Evolutionary conservation across 2,888 invertebrate genomes (phyloP).

Genomic region (Lycaena phlaeas): DNA sequence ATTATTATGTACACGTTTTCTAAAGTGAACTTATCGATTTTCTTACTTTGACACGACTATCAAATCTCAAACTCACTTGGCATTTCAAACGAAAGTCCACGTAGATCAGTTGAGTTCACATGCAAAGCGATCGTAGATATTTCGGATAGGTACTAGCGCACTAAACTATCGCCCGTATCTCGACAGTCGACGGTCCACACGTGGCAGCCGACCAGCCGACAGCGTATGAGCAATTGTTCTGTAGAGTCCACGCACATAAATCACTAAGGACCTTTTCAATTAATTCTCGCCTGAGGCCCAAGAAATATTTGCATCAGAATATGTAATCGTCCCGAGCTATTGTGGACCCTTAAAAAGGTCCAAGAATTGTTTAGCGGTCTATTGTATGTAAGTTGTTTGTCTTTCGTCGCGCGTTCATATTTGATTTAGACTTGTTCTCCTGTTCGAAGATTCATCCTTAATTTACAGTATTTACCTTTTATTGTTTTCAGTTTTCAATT

Average conservation of each 20-base stretch:
- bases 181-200: background rate
- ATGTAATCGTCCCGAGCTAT: slow-evolving; percentile 28
- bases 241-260: slow-evolving; percentile 24
- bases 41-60: too few species aligned
- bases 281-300: slow-evolving; percentile 32
- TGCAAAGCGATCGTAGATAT: background rate
- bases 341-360: slow-evolving; percentile 32
- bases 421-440: slow-evolving; percentile 26
- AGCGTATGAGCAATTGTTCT: background rate
- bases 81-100: too few species aligned
- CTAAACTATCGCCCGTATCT: background rate
- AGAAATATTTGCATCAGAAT: slow-evolving; percentile 37
- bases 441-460: slow-evolving; percentile 38
- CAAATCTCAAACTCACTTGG: too few species aligned
- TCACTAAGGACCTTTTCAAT: slow-evolving; percentile 37
- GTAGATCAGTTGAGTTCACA: background rate
- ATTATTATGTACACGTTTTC: too few species aligned
- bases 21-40: too few species aligned
- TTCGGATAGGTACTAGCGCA: too few species aligned
- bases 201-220: background rate
- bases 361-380: slow-evolving; percentile 31
- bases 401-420: slow-evolving; percentile 53
- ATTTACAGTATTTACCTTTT: slow-evolving; percentile 29
- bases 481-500: slow-evolving; percentile 20
- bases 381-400: slow-evolving; percentile 56